Evolutionary conservation across 2,888 invertebrate genomes (phyloP).

Genomic region (Nowickia ferox): DNA sequence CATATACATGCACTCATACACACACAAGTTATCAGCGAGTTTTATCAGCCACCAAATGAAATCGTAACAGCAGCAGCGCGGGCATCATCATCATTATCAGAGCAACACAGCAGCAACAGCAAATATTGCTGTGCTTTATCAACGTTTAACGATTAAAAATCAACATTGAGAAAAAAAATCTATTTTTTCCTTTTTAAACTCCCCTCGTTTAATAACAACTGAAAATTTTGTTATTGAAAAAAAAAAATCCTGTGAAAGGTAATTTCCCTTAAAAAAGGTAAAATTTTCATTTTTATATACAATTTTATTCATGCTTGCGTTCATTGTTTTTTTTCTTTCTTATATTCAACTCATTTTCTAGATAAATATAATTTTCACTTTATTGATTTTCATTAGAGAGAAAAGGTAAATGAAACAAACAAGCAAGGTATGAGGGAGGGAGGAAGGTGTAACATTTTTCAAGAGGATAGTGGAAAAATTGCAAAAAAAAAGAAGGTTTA

Average conservation of each 20-base stretch:
- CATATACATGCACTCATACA: not conserved
- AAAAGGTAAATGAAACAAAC: slow-evolving; percentile 12
- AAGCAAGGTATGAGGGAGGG: slow-evolving; percentile 39
- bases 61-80: slow-evolving; percentile 55
- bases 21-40: slow-evolving; percentile 50
- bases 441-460: not conserved
- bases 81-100: slow-evolving; percentile 56
- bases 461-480: slow-evolving; percentile 16
- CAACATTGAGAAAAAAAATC: slow-evolving; percentile 59
- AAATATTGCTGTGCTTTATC: slow-evolving; percentile 70
- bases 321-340: slow-evolving; percentile 17
- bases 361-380: slow-evolving; percentile 68
- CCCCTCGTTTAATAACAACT: slow-evolving; percentile 55
- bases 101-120: not conserved
- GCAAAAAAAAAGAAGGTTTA: slow-evolving; percentile 16
- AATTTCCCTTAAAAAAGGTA: slow-evolving; percentile 62
- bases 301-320: slow-evolving; percentile 53
- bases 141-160: slow-evolving; percentile 72
- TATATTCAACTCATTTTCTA: slow-evolving; percentile 20
- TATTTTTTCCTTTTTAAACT: slow-evolving; percentile 46
- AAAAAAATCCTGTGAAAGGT: slow-evolving; percentile 70
- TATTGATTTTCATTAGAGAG: slow-evolving; percentile 70
- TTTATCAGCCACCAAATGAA: slow-evolving; percentile 73
- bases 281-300: slow-evolving; percentile 58
- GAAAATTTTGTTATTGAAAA: slow-evolving; percentile 60